A percentile compares a stretch with the other conserved stretches of the same genome.
Conservation (phyloP, 1,140 invertebrate genomes). For the Drosophila teissieri region DNA sequence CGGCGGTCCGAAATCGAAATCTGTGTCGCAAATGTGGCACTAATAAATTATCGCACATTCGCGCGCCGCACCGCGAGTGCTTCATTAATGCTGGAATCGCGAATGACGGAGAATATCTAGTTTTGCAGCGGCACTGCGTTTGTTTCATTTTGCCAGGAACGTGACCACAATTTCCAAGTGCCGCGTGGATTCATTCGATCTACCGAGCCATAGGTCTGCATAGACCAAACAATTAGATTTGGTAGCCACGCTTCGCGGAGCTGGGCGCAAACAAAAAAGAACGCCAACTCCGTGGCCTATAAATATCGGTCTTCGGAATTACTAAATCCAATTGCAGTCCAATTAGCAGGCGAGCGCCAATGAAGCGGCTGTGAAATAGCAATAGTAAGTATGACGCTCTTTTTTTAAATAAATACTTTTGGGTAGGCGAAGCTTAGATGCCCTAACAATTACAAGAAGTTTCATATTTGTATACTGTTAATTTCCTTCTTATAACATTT, state of each 20-base stretch:
- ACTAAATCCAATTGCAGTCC: slow-evolving; percentile 51
- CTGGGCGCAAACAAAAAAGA: slow-evolving; percentile 6
- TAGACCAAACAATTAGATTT: no score
- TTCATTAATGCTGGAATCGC: slow-evolving; percentile 68
- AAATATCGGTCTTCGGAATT: slow-evolving; percentile 40
- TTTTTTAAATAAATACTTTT: background rate
- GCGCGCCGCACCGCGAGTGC: slow-evolving; percentile 38
- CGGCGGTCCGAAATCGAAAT: slow-evolving; percentile 38
- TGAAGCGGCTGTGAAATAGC: slow-evolving; percentile 36
- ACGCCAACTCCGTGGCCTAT: slow-evolving; percentile 24
- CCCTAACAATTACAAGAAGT: background rate
- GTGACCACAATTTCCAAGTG: slow-evolving; percentile 71
- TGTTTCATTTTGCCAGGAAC: slow-evolving; percentile 58
- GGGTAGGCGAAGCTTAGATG: background rate
- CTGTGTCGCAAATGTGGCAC: slow-evolving; percentile 72
- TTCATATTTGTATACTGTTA: no score
- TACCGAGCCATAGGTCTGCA: no score
- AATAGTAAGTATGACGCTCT: slow-evolving; percentile 30
- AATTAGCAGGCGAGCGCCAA: slow-evolving; percentile 64
- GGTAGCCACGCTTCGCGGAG: background rate
- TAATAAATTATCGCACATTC: slow-evolving; percentile 76
- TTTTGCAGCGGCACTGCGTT: slow-evolving; percentile 51
- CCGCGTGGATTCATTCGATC: slow-evolving; percentile 33
- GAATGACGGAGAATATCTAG: slow-evolving; percentile 64
- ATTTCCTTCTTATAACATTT: no score